Base-by-base conservation (phyloP, 2,797 vertebrate genomes). In the Muscicapa comitata region DNA sequence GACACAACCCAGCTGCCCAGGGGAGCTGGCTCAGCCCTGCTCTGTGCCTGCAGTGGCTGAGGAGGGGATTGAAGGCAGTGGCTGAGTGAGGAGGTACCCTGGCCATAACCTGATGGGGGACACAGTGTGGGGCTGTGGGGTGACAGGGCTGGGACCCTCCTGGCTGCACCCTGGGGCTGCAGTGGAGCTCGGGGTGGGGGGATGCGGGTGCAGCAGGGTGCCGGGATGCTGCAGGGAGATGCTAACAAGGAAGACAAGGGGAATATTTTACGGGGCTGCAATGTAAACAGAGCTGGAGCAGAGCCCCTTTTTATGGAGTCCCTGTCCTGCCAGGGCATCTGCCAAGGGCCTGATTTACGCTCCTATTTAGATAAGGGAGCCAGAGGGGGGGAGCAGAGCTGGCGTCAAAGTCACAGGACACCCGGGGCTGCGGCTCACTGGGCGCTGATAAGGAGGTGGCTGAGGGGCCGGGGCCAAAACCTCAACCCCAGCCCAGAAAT, bases 351-450 rank as follows among this genome's bases (percentile, higher is more conserved):
- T 99, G 98, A 99, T 99, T 99, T 98, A 99, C 97, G 88, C 95
- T 98, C 98, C 98, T 99, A 98, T 99, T 99, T 99, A 99, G 99
- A 99, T 99, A 99, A 99, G 98, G 98, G 97, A 94, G 97, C 96
- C 93, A 80, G 96, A 97, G 13, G 98, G 97, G 98, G 98, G 98
- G 98, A 98, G 98, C 97, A 98, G 98, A 97, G 94, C 98, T 98
- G 98, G 98, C 98, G 98, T 98, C 98, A 98, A 98, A 98, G 98
- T 99, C 98, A 98, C 96, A 97, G 97, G 97, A 98, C 97, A 96
- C 93, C 96, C 98, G 92, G 86, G 98, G 98, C 98, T 98, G 98
- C 98, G 94, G 97, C 97, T 97, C 87, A 24, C 92, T 26, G 94
- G 94, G 96, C 24, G 40, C 94, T 97, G 98, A 98, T 98, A 98